Percentiles rank a stretch among this genome's conserved stretches.
These are phyloP conservation scores for Sinotaia quadrata DNA, from an alignment of 2,888 invertebrate species.

Conservation along the genomic window DNA sequence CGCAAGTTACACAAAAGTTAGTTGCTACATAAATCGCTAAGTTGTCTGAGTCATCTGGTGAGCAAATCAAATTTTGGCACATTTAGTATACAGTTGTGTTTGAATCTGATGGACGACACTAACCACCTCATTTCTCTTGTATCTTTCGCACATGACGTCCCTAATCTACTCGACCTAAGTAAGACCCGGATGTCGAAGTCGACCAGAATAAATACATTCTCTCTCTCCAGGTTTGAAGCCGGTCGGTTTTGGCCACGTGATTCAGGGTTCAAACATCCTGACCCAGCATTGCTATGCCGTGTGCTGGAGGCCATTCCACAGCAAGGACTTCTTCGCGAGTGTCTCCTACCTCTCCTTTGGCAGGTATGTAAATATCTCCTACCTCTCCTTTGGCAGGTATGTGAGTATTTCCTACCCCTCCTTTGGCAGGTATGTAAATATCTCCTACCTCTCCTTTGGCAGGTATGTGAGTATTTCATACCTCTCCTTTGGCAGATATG, in stretches of 20 bases:
- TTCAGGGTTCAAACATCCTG: conserved; percentile 42
- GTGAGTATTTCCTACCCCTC: conserved; percentile 50
- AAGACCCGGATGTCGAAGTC: too few species aligned
- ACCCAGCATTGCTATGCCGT: conserved; percentile 41
- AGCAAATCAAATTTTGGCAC: too few species aligned
- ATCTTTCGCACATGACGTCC: too few species aligned
- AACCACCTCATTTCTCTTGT: too few species aligned
- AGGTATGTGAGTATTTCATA: conserved; percentile 38
- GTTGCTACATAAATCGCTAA: too few species aligned
- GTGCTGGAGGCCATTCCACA: conserved; percentile 46
- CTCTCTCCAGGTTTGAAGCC: conserved; percentile 41
- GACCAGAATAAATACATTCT: too few species aligned
- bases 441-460: conserved; percentile 53
- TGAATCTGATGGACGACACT: too few species aligned
- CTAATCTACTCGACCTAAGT: too few species aligned
- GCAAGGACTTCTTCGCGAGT: conserved; percentile 46
- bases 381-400: conserved; percentile 55
- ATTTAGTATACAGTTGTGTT: too few species aligned
- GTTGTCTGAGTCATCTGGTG: too few species aligned
- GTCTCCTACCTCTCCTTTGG: conserved; percentile 52
- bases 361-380: conserved; percentile 53
- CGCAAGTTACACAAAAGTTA: too few species aligned
- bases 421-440: conserved; percentile 56
- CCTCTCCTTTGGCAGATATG: neutral
- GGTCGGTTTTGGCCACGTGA: conserved; percentile 51